Evolutionary conservation across 2,888 invertebrate species (phyloP), one percentile per base, ranked within the genome.

Genomic region (Clepsis dumicolana): DNA sequence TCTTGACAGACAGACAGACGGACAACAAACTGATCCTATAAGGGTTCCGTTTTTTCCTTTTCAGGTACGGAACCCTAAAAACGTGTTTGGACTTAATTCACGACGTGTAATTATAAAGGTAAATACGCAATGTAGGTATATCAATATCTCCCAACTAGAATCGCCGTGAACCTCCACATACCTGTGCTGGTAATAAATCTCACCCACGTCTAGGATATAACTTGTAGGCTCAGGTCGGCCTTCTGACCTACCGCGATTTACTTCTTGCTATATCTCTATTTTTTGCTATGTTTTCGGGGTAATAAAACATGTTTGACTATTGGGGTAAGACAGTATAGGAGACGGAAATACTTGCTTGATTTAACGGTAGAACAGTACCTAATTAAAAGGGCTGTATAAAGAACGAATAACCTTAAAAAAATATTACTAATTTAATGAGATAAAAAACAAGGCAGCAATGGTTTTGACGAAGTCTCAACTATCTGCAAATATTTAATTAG

Each of bases 151-250:
- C 38, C 25, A 4, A 41, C 59, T 10, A 25, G 41, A 41, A 59
- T 41, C 16, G 18, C n/a, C 32, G 27, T 25, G 14, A 21, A n/a
- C 63, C 53, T 0, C 4, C 8, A 29, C 27, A 48, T 48, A 48
- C 48, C 48, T 48, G 48, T 21, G 21, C 48, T 48, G 1, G 16
- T 7, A 52, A 53, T 65, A 60, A 65, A 53, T 65, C 60, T 25
- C 3, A 24, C 65, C 57, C 59, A 27, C 38, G 65, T 60, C 60
- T 44, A 24, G 52, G 41, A 53, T 27, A 38, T 60, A 79, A 78
- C 73, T 78, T 74, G 74, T 74, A 71, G 68, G 69, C 71, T 27
- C 71, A 48, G 56, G 53, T 53, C 59, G 69, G 72, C 74, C 72
- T 72, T 71, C 21, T 41, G 66, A 70, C 75, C 75, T 76, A 72